Evolutionary conservation across 2,113 vertebrate species (phyloP).

Genomic region (Oncorhynchus kisutch): DNA sequence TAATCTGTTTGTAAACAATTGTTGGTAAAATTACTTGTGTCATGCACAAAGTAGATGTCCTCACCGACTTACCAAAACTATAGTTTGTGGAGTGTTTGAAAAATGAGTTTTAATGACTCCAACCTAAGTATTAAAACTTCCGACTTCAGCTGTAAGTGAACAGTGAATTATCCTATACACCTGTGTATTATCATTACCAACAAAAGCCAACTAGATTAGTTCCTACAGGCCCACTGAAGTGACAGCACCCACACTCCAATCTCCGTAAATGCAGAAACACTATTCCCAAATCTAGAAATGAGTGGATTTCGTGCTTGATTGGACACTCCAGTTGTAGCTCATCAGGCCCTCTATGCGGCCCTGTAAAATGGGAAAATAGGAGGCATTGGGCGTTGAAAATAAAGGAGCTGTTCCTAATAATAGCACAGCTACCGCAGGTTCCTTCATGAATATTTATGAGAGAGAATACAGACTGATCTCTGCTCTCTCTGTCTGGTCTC

Average conservation of each 20-base stretch:
- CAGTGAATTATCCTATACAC: not conserved
- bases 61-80: too few relatives aligned
- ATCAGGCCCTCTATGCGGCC: slow-evolving; percentile 32
- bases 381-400: slow-evolving; percentile 31
- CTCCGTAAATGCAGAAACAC: slow-evolving; percentile 17
- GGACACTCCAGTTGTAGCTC: slow-evolving; percentile 19
- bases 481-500: not conserved
- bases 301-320: slow-evolving; percentile 7
- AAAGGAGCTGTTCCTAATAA: slow-evolving; percentile 57
- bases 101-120: too few relatives aligned
- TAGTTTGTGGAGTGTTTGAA: too few relatives aligned
- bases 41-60: too few relatives aligned
- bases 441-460: slow-evolving; percentile 50
- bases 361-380: not conserved
- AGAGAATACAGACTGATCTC: slow-evolving; percentile 12
- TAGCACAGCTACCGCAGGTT: slow-evolving; percentile 41
- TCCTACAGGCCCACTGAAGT: slow-evolving; percentile 14
- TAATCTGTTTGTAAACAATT: too few relatives aligned
- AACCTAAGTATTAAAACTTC: too few relatives aligned
- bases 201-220: slow-evolving; percentile 3
- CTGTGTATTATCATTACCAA: too few relatives aligned
- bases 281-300: slow-evolving; percentile 37
- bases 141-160: not conserved
- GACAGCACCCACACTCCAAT: not conserved
- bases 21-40: too few relatives aligned